These are phyloP conservation scores for Aelia acuminata DNA, from an alignment of 2,888 invertebrate genomes.

Conservation along the genomic window DNA sequence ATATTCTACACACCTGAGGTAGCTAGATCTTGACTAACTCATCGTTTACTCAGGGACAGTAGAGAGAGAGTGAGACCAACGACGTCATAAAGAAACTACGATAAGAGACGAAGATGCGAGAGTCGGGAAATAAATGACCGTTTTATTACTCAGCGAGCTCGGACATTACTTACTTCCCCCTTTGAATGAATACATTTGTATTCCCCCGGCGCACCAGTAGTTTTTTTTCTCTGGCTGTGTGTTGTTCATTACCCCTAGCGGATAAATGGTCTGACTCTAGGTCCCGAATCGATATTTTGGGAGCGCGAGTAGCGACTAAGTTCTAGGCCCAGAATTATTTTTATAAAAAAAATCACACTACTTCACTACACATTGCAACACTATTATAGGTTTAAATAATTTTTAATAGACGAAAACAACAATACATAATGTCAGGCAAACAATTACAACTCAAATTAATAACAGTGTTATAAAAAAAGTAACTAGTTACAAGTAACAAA, in stretches of 20 bases:
- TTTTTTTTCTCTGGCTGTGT: background rate
- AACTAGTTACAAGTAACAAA: too few species aligned
- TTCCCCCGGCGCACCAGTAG: background rate
- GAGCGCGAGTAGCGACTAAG: too few species aligned
- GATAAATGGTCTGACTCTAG: background rate
- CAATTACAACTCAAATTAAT: too few species aligned
- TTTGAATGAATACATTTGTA: conserved; percentile 36
- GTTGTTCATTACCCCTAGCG: background rate
- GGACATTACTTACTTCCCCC: background rate
- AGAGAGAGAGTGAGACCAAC: background rate
- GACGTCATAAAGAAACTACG: background rate
- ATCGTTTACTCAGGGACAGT: background rate
- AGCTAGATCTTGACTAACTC: background rate
- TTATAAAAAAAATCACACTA: background rate
- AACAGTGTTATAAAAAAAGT: too few species aligned
- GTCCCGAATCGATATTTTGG: background rate
- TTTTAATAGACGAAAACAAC: too few species aligned
- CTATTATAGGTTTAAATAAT: too few species aligned
- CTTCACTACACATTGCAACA: too few species aligned
- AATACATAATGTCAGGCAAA: too few species aligned
- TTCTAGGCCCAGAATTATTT: background rate
- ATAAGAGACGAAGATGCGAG: background rate
- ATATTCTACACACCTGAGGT: background rate
- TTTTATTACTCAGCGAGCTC: background rate
- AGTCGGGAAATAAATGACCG: background rate